Conservation (phyloP, 2,797 vertebrate species). For the Emys orbicularis region DNA sequence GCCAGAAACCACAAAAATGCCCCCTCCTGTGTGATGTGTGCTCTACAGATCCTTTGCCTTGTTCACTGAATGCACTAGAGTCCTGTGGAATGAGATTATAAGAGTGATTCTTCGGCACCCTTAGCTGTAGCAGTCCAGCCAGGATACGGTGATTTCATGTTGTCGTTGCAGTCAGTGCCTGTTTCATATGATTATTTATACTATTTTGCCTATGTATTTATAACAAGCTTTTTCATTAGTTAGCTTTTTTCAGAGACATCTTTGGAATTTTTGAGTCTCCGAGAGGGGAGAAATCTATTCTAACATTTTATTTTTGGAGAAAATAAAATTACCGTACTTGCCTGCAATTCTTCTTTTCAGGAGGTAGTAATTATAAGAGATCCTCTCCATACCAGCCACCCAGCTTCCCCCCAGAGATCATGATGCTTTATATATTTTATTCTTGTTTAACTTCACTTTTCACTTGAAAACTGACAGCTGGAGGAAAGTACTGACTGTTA, state of each 20-base stretch:
- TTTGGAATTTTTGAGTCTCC: neutral
- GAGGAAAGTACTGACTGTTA: constrained; percentile 53
- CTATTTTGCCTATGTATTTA: neutral
- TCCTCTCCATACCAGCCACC: constrained; percentile 62
- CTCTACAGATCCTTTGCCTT: neutral
- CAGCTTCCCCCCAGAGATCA: constrained; percentile 37
- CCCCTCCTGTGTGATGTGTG: accelerated
- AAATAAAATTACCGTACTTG: constrained; percentile 33
- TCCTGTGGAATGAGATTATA: neutral
- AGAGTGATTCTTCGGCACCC: neutral
- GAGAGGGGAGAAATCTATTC: constrained; percentile 42
- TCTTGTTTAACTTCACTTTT: constrained; percentile 56
- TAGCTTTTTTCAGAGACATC: constrained; percentile 11
- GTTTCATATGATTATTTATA: neutral
- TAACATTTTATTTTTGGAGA: constrained; percentile 36
- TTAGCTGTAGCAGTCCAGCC: neutral
- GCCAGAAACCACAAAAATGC: accelerated
- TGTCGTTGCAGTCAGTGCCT: neutral
- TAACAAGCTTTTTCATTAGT: constrained; percentile 31
- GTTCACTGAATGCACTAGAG: neutral
- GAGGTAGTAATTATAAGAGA: constrained; percentile 55
- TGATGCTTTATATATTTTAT: constrained; percentile 56
- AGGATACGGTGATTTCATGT: neutral
- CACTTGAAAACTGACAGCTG: constrained; percentile 54
- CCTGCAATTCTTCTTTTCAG: constrained; percentile 52